Evolutionary conservation across 2,797 vertebrate species (phyloP).

Genomic region (Hyperoplus immaculatus): DNA sequence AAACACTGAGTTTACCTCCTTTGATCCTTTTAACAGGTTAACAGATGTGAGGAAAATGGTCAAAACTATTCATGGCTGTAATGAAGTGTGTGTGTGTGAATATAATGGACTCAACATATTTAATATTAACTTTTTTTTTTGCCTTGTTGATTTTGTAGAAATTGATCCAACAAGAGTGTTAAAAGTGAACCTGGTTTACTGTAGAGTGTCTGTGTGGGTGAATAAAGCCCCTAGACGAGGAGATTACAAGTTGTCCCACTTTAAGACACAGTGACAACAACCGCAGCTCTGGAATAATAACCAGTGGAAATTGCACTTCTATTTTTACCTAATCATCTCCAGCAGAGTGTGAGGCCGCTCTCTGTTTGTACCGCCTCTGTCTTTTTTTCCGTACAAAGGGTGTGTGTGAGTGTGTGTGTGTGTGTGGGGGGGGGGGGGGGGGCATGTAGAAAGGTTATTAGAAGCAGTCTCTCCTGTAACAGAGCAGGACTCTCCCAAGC

Average conservation of each 20-base stretch:
- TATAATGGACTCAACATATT: not conserved
- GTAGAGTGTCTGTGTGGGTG: not conserved
- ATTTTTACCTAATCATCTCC: slow-evolving; percentile 72
- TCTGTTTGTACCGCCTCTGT: slow-evolving; percentile 40
- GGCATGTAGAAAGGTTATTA: slow-evolving; percentile 51
- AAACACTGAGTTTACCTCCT: slow-evolving; percentile 13
- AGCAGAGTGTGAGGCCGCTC: slow-evolving; percentile 39
- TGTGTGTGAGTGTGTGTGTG: too few species aligned
- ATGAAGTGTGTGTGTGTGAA: not conserved
- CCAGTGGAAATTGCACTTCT: slow-evolving; percentile 65
- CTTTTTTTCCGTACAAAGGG: slow-evolving; percentile 41
- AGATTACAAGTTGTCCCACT: slow-evolving; percentile 27
- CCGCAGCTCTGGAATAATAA: slow-evolving; percentile 38
- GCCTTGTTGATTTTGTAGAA: too few species aligned
- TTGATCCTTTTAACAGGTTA: not conserved
- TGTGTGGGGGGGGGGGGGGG: slow-evolving; percentile 1
- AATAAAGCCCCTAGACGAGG: not conserved
- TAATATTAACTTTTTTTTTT: not conserved
- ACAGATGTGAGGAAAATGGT: slow-evolving; percentile 4
- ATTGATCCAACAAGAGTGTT: too few species aligned
- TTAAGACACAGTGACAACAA: slow-evolving; percentile 32
- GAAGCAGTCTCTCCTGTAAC: slow-evolving; percentile 55
- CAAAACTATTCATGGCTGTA: not conserved
- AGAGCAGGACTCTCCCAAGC: slow-evolving; percentile 42
- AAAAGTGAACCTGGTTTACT: not conserved